Conservation (phyloP, 1,140 invertebrate genomes). For the Drosophila bocqueti region DNA sequence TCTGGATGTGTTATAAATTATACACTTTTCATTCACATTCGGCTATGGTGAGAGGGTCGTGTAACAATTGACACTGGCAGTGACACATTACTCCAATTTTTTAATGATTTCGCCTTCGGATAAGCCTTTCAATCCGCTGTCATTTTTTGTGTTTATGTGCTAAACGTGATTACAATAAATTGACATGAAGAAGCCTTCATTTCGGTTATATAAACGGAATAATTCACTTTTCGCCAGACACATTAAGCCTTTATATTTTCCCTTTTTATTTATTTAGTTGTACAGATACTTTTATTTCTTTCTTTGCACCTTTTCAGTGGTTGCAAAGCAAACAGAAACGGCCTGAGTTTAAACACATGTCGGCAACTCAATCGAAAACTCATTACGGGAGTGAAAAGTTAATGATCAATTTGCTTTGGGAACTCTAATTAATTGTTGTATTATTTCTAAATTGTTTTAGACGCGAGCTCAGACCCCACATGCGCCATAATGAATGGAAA, state of each 20-base stretch:
- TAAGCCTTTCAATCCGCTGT: slow-evolving; percentile 31
- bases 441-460: slow-evolving; percentile 45
- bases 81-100: slow-evolving; percentile 39
- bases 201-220: slow-evolving; percentile 41
- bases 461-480: slow-evolving; percentile 15
- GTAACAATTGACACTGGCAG: slow-evolving; percentile 23
- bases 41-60: slow-evolving; percentile 15
- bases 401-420: slow-evolving; percentile 45
- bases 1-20: slow-evolving; percentile 16
- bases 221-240: slow-evolving; percentile 13
- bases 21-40: slow-evolving; percentile 10
- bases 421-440: slow-evolving; percentile 56
- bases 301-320: slow-evolving; percentile 6
- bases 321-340: slow-evolving; percentile 19
- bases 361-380: slow-evolving; percentile 30
- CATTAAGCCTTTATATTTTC: slow-evolving; percentile 25
- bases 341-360: slow-evolving; percentile 19
- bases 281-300: neutral
- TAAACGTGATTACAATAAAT: slow-evolving; percentile 68
- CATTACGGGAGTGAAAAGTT: slow-evolving; percentile 32
- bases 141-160: slow-evolving; percentile 30
- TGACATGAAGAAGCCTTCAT: slow-evolving; percentile 33
- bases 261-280: slow-evolving; percentile 7
- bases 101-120: slow-evolving; percentile 27
- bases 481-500: slow-evolving; percentile 38